Evolutionary conservation across 1,140 invertebrate species (phyloP).

Genomic region (Drosophila equinoxialis): DNA sequence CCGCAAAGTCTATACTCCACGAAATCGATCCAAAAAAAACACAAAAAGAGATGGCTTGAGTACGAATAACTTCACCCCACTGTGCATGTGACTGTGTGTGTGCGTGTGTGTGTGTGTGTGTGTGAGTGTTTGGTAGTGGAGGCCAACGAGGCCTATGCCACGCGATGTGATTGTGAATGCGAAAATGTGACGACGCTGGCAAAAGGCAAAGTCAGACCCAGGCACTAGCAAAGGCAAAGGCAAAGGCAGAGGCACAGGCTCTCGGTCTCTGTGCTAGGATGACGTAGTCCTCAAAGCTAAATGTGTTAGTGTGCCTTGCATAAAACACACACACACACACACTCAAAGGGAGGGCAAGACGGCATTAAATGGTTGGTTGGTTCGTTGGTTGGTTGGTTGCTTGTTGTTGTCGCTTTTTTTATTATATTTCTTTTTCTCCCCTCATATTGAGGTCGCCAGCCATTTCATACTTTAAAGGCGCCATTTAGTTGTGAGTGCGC

Average conservation of each 20-base stretch:
- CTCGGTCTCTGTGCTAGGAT: slow-evolving; percentile 57
- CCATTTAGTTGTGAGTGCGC: slow-evolving; percentile 67
- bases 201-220: slow-evolving; percentile 58
- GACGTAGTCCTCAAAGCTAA: slow-evolving; percentile 73
- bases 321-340: slow-evolving; percentile 41
- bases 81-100: slow-evolving; percentile 34
- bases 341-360: slow-evolving; percentile 39
- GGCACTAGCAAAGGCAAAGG: slow-evolving; percentile 13
- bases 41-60: slow-evolving; percentile 33
- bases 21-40: slow-evolving; percentile 64
- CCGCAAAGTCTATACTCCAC: slow-evolving; percentile 70
- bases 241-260: neutral
- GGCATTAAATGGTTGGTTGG: slow-evolving; percentile 70
- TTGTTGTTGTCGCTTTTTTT: slow-evolving; percentile 19
- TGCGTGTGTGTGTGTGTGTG: slow-evolving; percentile 22
- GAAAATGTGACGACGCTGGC: slow-evolving; percentile 69
- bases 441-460: slow-evolving; percentile 67
- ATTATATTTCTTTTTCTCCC: slow-evolving; percentile 34
- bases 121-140: slow-evolving; percentile 36
- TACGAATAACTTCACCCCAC: slow-evolving; percentile 63
- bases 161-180: slow-evolving; percentile 79
- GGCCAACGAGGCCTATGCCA: slow-evolving; percentile 61
- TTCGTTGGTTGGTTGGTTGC: slow-evolving; percentile 37
- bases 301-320: slow-evolving; percentile 68
- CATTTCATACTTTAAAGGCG: slow-evolving; percentile 73